Percentiles rank a stretch among this genome's conserved stretches.
Conservation (phyloP, 1,140 invertebrate species). For the Ceratina calcarata region DNA sequence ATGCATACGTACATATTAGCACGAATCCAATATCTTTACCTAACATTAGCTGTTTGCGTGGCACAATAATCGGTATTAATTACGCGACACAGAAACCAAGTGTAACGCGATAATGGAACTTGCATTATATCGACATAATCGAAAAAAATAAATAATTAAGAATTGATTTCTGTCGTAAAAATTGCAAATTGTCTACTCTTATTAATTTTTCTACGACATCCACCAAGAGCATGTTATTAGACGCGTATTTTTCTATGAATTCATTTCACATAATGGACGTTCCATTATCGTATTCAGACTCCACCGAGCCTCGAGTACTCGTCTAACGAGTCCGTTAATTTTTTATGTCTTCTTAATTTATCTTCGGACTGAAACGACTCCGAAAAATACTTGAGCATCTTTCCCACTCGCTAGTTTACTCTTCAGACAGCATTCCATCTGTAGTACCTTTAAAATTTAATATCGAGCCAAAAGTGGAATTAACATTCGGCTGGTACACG, state of each 20-base stretch:
- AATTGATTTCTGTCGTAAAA: too few relatives aligned
- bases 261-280: background rate
- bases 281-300: background rate
- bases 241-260: background rate
- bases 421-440: background rate
- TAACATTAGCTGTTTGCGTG: background rate
- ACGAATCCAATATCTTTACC: background rate
- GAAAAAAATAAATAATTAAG: too few relatives aligned
- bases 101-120: background rate
- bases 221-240: too few relatives aligned
- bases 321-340: background rate
- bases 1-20: background rate
- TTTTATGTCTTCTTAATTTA: background rate
- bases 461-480: background rate
- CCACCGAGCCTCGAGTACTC: background rate
- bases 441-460: background rate
- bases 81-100: background rate
- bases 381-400: background rate
- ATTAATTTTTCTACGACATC: background rate
- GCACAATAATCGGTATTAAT: background rate
- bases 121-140: too few relatives aligned
- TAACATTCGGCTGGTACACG: background rate
- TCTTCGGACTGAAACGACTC: background rate
- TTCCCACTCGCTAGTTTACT: background rate
- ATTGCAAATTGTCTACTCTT: background rate